Evolutionary conservation across 2,888 invertebrate species (phyloP).

Genomic region (Chloromyia formosa): DNA sequence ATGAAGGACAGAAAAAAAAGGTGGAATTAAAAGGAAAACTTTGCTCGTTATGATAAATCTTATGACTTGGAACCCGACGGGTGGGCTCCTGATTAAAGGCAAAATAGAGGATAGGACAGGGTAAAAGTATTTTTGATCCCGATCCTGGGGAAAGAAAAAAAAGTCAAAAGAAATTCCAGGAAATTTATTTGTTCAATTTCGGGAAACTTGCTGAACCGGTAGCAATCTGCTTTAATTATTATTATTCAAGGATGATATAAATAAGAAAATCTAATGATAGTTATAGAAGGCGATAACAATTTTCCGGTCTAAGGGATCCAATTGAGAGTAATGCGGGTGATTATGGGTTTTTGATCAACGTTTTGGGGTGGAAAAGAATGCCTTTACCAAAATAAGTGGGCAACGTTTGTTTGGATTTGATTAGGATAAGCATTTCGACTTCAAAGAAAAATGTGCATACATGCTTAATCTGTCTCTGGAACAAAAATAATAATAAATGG

Average conservation of each 20-base stretch:
- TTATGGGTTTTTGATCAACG: too few relatives aligned
- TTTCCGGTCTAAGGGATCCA: too few relatives aligned
- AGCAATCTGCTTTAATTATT: constrained; percentile 10
- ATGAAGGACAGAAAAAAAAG: background rate
- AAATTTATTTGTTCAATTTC: constrained; percentile 26
- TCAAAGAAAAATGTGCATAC: too few relatives aligned
- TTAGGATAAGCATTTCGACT: too few relatives aligned
- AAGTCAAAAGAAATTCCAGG: background rate
- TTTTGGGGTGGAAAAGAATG: background rate
- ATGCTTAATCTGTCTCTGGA: too few relatives aligned
- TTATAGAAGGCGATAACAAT: too few relatives aligned
- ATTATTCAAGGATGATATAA: background rate
- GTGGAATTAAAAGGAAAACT: constrained; percentile 26
- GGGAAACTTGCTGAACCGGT: background rate
- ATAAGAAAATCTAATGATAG: background rate
- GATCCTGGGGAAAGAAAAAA: background rate
- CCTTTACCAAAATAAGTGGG: too few relatives aligned
- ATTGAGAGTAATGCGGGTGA: too few relatives aligned
- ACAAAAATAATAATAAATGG: too few relatives aligned
- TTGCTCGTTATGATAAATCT: constrained; percentile 39
- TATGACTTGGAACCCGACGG: constrained; percentile 15
- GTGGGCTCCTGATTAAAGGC: constrained; percentile 7
- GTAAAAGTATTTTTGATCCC: background rate
- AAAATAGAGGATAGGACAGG: background rate
- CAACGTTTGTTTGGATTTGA: too few relatives aligned